Conservation (phyloP, 2,113 vertebrate genomes). For the Felis catus region F.catus_Fca126_mat1.0 CM031412.1:196252001-196252500, state of each 20-base stretch:
- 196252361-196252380: not conserved
- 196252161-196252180: not conserved
- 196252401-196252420: not conserved
- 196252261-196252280: not conserved
- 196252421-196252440: not conserved
- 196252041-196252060: not conserved
- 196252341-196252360: too few relatives aligned
- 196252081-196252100: not conserved
- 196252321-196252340: not conserved
- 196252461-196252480: fast-evolving
- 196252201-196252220: not conserved
- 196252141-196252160: not conserved
- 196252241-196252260: not conserved
- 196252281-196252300: not conserved
- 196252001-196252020: fast-evolving
- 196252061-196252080: too few relatives aligned
- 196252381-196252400: not conserved
- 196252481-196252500: not conserved
- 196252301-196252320: not conserved
- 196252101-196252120: not conserved
- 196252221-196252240: not conserved
- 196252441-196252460: too few relatives aligned
- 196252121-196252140: not conserved
- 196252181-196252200: not conserved
- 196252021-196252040: not conserved